Percentiles rank a stretch among this genome's conserved stretches.
Evolutionary conservation across 2,888 invertebrate genomes (phyloP).

Genomic region (Cataglyphis albicans): DNA sequence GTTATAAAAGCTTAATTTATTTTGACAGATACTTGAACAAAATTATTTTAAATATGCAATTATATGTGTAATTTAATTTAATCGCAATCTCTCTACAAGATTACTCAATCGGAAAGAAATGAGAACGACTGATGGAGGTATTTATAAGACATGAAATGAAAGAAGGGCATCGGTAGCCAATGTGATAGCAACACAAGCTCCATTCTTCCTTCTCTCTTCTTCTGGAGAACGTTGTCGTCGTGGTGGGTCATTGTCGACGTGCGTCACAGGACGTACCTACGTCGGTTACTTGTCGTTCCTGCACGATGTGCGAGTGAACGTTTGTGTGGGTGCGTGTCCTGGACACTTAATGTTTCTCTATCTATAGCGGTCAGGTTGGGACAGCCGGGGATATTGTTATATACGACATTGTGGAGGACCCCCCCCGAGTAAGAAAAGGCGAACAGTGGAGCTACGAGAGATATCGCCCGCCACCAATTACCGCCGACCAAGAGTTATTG

Average conservation of each 20-base stretch:
- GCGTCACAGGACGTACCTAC: conserved; percentile 49
- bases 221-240: conserved; percentile 62
- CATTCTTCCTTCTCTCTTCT: conserved; percentile 57
- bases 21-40: background rate
- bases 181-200: conserved; percentile 67
- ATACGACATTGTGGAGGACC: conserved; percentile 83
- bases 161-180: conserved; percentile 78
- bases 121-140: conserved; percentile 75
- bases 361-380: conserved; percentile 82
- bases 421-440: conserved; percentile 71
- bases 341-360: conserved; percentile 85
- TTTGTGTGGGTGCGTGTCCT: conserved; percentile 69
- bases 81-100: background rate
- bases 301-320: conserved; percentile 22
- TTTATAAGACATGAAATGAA: conserved; percentile 80
- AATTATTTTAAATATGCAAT: conserved; percentile 5
- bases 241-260: conserved; percentile 64
- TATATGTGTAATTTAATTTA: background rate
- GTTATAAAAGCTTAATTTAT: background rate
- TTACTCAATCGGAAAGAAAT: conserved; percentile 40
- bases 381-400: conserved; percentile 84
- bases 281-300: conserved; percentile 55
- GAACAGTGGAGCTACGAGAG: conserved; percentile 75
- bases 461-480: conserved; percentile 82
- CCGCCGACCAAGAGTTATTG: conserved; percentile 84